phyloP scores from a whole-genome alignment of 2,113 vertebrate species.

The mouse (Mus musculus) region GRCm39 chr1:158554001-158554500 shows the following conservation, averaged over 20 bases:
- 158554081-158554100: conserved; percentile 9
- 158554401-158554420: conserved; percentile 61
- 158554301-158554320: conserved; percentile 18
- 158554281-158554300: background rate
- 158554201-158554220: background rate
- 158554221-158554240: background rate
- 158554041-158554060: background rate
- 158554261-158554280: background rate
- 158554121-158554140: conserved; percentile 24
- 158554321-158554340: conserved; percentile 21
- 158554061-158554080: background rate
- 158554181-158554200: background rate
- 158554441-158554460: background rate
- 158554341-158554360: background rate
- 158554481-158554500: conserved; percentile 11
- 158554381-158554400: conserved; percentile 70
- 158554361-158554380: conserved; percentile 41
- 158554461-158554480: conserved; percentile 21
- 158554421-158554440: conserved; percentile 60
- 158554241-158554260: background rate
- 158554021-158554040: background rate
- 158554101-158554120: background rate
- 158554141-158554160: background rate
- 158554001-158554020: background rate
- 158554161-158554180: background rate